Evolutionary conservation across 1,140 invertebrate genomes (phyloP), one percentile per base, ranked within the genome.

Genomic region (Micrasema minimum): DNA sequence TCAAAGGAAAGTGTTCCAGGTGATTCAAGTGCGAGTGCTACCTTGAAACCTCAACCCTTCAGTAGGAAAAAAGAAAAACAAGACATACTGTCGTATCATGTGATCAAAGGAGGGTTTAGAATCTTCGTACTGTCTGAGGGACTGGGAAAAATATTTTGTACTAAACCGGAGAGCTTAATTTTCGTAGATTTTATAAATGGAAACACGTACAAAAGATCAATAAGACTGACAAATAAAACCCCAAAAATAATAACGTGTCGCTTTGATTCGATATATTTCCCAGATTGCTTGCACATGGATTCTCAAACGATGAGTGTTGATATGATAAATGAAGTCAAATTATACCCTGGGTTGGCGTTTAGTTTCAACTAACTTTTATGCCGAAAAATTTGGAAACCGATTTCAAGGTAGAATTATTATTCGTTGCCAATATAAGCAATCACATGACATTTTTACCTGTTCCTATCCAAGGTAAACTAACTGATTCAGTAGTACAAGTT

Each of bases 161-260:
- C 59, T 26, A 64, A 64, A 64, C 59, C 59, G 10, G 41, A 64
- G 23, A 46, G 26, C 31, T 31, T 64, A 12, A 64, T 45, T 16
- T 64, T 64, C 23, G 45, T 31, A n/a, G 59, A 64, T 11, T 64
- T 64, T 18, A 11, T 64, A 12, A 66, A 53, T 37, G 64, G 64
- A 45, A 53, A 51, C 10, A 46, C 26, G 6, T 66, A 66, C 35
- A 66, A 51, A 22, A 66, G 50, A 66, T 12, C 31, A 7, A 14
- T 66, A n/a, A 66, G 51, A 51, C 16, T 66, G 5, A 66, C 48
- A 1, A 66, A 66, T 51, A 66, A 50, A 22, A 51, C 35, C 26
- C 9, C 26, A 12, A 66, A 51, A 53, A 12, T 53, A 6, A 20
- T 66, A 20, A 10, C 12, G 10, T 51, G 45, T 22, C 64, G 64